Evolutionary conservation across 2,797 vertebrate genomes (phyloP).

Genomic region (Acipenser transmontanus): DNA sequence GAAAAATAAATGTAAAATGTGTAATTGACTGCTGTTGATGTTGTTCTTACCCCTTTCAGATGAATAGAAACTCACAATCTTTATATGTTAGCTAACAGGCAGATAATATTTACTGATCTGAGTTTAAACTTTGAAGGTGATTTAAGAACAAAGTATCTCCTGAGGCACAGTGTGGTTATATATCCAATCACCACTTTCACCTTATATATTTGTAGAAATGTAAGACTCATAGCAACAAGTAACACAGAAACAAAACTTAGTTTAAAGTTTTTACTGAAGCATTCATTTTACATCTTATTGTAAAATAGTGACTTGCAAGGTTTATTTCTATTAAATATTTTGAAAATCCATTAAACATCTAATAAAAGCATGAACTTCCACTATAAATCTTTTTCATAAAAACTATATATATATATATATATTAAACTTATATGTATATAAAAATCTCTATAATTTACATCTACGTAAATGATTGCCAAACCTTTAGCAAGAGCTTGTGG

Average conservation of each 20-base stretch:
- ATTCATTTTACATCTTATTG: slow-evolving; percentile 22
- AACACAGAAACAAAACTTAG: slow-evolving; percentile 18
- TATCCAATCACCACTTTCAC: too few species aligned
- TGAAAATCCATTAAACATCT: slow-evolving; percentile 17
- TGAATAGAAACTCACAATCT: too few species aligned
- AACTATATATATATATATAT: slow-evolving; percentile 13
- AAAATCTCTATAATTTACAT: slow-evolving; percentile 22
- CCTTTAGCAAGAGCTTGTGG: slow-evolving; percentile 17
- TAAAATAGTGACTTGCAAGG: slow-evolving; percentile 19
- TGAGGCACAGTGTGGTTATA: too few species aligned
- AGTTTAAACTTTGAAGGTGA: too few species aligned
- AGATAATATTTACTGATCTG: too few species aligned
- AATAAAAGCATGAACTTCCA: slow-evolving; percentile 19
- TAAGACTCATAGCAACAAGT: slow-evolving; percentile 17
- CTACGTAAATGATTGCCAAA: slow-evolving; percentile 20
- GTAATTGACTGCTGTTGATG: too few species aligned
- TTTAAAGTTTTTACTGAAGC: slow-evolving; percentile 43
- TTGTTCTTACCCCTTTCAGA: too few species aligned
- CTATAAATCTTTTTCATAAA: slow-evolving; percentile 14
- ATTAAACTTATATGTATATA: slow-evolving; percentile 32
- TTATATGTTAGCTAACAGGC: too few species aligned
- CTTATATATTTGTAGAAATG: not conserved
- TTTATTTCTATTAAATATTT: slow-evolving; percentile 23
- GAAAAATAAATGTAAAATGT: too few species aligned
- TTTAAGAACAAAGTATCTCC: too few species aligned